Conservation (phyloP, 1,140 invertebrate species). For the Brachionus asplanchnoidis region DNA sequence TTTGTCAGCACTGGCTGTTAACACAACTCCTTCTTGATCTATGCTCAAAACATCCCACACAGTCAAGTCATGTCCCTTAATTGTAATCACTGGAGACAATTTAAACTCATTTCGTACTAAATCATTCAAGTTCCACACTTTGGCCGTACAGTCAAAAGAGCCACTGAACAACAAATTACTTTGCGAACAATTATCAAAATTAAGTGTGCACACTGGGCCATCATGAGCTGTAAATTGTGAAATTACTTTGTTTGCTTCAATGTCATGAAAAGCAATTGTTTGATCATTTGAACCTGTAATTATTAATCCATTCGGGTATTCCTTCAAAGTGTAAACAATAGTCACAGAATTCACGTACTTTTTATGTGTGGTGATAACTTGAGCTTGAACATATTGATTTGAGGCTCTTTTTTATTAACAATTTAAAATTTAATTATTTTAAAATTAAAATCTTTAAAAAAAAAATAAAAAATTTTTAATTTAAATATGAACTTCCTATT, state of each 20-base stretch:
- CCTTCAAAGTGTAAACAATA: not conserved
- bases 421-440: too few species aligned
- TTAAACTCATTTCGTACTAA: not conserved
- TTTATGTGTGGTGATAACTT: not conserved
- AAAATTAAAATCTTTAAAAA: too few species aligned
- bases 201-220: not conserved
- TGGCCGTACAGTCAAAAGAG: conserved; percentile 28
- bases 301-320: conserved; percentile 33
- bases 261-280: conserved; percentile 37
- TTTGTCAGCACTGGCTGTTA: conserved; percentile 76
- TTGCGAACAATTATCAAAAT: not conserved
- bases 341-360: conserved; percentile 31
- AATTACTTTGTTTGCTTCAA: not conserved
- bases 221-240: conserved; percentile 18
- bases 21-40: not conserved
- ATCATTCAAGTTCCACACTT: conserved; percentile 37
- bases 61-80: conserved; percentile 35
- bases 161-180: conserved; percentile 24
- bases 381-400: conserved; percentile 37
- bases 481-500: too few species aligned
- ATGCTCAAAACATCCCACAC: conserved; percentile 22
- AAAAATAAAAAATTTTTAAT: too few species aligned
- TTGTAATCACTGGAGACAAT: not conserved
- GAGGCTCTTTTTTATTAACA: not conserved
- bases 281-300: conserved; percentile 39